A percentile compares a stretch with the other conserved stretches of the same genome.
These are phyloP conservation scores for Odontamblyopus rebecca DNA, from an alignment of 2,797 vertebrate species.

Conservation along the genomic window DNA sequence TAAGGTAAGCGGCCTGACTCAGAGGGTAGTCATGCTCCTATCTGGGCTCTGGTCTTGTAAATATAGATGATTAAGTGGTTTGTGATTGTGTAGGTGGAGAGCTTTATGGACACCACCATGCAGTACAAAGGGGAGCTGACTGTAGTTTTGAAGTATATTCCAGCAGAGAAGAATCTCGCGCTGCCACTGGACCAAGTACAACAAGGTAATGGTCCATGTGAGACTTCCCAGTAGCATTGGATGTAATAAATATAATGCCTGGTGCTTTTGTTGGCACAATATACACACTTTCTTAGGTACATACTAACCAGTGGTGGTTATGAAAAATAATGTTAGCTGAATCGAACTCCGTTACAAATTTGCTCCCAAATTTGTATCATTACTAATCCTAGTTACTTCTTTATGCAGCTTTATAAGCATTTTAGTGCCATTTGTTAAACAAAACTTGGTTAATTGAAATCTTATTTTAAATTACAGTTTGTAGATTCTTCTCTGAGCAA, in stretches of 20 bases:
- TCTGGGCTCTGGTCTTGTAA: background rate
- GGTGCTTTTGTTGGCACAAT: background rate
- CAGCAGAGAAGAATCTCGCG: constrained; percentile 85
- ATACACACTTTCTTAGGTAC: background rate
- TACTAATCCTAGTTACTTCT: too few relatives aligned
- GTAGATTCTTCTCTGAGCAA: too few relatives aligned
- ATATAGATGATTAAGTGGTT: constrained; percentile 1
- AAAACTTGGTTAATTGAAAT: too few relatives aligned
- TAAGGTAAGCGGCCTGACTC: constrained; percentile 76
- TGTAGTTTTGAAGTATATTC: constrained; percentile 90
- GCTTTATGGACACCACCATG: constrained; percentile 78
- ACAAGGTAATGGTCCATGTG: constrained; percentile 81
- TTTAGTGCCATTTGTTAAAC: too few relatives aligned
- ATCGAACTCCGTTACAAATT: too few relatives aligned
- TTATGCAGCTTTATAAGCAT: too few relatives aligned
- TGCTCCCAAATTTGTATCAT: too few relatives aligned
- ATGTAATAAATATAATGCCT: background rate
- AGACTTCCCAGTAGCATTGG: background rate
- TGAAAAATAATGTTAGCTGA: too few relatives aligned
- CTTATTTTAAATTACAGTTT: too few relatives aligned
- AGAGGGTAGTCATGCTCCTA: background rate
- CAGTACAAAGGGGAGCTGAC: constrained; percentile 97
- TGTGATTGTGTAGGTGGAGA: constrained; percentile 76
- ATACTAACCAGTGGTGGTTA: too few relatives aligned
- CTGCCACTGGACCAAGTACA: constrained; percentile 85